A percentile compares a stretch with the other conserved stretches of the same genome.
These are phyloP conservation scores for Latrodectus hesperus DNA, from an alignment of 2,888 invertebrate species.

Conservation along the genomic window DNA sequence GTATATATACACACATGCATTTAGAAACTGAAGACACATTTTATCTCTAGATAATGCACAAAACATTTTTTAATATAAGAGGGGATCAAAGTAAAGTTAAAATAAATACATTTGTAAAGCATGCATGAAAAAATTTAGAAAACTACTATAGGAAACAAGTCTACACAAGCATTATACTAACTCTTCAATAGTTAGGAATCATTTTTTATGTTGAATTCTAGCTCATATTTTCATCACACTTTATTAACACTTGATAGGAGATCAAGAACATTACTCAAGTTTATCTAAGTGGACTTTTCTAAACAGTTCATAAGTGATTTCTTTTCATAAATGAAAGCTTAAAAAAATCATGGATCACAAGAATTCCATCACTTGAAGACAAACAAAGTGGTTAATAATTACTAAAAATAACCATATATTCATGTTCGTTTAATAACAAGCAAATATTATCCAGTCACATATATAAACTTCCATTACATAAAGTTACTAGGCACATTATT, in stretches of 20 bases:
- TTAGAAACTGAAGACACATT: not conserved
- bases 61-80: not conserved
- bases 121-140: no score
- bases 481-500: constrained; percentile 23
- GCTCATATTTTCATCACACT: not conserved
- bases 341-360: no score
- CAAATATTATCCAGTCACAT: not conserved
- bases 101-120: not conserved
- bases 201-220: not conserved
- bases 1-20: not conserved
- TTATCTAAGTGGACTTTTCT: not conserved
- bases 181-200: no score
- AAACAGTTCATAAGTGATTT: not conserved
- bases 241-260: not conserved
- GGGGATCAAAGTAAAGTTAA: not conserved
- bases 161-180: no score
- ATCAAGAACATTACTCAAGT: not conserved
- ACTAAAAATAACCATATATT: no score
- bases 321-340: not conserved
- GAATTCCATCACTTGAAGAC: no score
- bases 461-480: constrained; percentile 16
- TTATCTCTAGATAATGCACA: not conserved
- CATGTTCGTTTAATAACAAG: not conserved
- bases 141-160: no score
- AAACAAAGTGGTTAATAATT: no score